A percentile compares a stretch with the other conserved stretches of the same genome.
Conservation (phyloP, 1,140 invertebrate genomes). For the Pantala flavescens region DNA sequence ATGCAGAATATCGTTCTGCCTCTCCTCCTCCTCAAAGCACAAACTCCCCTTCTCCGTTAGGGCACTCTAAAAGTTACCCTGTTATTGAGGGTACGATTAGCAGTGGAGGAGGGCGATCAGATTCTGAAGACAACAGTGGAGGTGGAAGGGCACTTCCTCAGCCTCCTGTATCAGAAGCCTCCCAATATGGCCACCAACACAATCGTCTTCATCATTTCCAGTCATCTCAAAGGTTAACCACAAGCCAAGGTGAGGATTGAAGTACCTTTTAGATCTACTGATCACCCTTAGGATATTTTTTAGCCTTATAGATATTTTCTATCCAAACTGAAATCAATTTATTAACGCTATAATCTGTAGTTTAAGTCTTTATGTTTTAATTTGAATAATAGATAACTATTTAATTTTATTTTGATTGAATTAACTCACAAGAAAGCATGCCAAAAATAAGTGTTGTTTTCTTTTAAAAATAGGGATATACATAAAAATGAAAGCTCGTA, state of each 20-base stretch:
- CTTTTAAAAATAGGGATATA: no score
- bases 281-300: no score
- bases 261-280: no score
- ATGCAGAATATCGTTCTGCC: background rate
- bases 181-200: background rate
- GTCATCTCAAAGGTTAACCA: background rate
- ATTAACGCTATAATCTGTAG: no score
- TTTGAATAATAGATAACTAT: no score
- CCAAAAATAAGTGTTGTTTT: no score
- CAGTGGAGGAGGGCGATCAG: background rate
- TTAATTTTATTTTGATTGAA: no score
- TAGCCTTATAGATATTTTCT: no score
- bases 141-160: background rate
- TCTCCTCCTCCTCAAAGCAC: background rate
- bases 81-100: constrained; percentile 21
- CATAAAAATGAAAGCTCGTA: no score
- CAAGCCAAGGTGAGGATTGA: background rate
- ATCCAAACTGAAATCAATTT: no score
- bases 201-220: background rate
- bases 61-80: constrained; percentile 17
- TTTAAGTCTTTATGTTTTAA: no score
- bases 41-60: constrained; percentile 9
- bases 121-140: background rate
- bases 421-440: no score
- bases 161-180: background rate